These are phyloP conservation scores for Momotus momota DNA, from an alignment of 2,797 vertebrate species.

Conservation along the genomic window DNA sequence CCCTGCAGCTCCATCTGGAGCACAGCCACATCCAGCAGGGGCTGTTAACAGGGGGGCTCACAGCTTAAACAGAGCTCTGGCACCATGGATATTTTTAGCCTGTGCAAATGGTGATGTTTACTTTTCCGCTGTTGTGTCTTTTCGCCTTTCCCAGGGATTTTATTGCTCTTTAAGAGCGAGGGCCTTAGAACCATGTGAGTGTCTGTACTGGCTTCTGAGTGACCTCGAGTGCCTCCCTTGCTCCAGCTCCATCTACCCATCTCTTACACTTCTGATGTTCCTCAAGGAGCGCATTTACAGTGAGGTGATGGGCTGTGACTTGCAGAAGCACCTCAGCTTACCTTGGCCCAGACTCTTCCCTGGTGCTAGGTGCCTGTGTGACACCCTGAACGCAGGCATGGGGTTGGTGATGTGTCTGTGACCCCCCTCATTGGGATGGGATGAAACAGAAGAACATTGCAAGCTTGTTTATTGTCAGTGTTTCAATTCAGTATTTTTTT, in stretches of 20 bases:
- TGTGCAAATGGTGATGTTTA: neutral
- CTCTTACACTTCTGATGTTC: fast-evolving
- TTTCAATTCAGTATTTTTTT: slow-evolving; percentile 86
- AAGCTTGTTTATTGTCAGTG: slow-evolving; percentile 63
- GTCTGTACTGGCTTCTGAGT: neutral
- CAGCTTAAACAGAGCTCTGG: neutral
- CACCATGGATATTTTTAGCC: neutral
- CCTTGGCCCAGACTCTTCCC: neutral
- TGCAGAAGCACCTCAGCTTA: neutral
- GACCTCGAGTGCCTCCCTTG: neutral
- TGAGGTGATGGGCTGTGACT: neutral
- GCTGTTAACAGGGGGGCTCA: neutral
- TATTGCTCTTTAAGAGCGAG: neutral
- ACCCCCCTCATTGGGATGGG: neutral
- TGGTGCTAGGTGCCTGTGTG: neutral
- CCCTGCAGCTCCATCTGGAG: neutral
- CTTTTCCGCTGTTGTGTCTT: neutral
- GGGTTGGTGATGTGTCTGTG: neutral
- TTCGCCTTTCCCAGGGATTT: neutral
- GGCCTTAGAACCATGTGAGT: neutral
- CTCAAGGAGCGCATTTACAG: neutral
- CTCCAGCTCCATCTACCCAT: neutral
- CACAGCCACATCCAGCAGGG: neutral
- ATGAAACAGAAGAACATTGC: slow-evolving; percentile 28
- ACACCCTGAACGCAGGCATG: neutral